Conservation (phyloP, 2,888 invertebrate species). For the Melolontha melolontha region DNA sequence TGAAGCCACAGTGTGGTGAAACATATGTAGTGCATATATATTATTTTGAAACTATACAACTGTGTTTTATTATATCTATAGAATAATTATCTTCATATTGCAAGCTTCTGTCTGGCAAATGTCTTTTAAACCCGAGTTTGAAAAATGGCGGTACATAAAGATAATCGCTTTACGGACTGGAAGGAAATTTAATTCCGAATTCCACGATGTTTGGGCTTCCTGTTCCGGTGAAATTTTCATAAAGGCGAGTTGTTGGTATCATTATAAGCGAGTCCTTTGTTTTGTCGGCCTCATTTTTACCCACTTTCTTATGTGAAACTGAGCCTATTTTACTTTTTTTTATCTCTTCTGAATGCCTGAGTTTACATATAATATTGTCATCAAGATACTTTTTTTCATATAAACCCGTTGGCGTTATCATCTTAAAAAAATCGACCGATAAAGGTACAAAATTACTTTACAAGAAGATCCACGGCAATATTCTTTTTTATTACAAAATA, state of each 20-base stretch:
- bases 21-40: too few relatives aligned
- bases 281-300: slow-evolving; percentile 36
- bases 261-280: slow-evolving; percentile 37
- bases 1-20: too few relatives aligned
- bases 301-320: slow-evolving; percentile 33
- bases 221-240: slow-evolving; percentile 41
- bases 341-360: slow-evolving; percentile 20
- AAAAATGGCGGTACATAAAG: slow-evolving; percentile 54
- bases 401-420: slow-evolving; percentile 4
- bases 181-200: slow-evolving; percentile 56
- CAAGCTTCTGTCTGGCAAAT: slow-evolving; percentile 53
- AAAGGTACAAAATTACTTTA: not conserved
- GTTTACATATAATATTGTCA: slow-evolving; percentile 38
- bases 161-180: slow-evolving; percentile 55
- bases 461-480: too few relatives aligned
- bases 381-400: slow-evolving; percentile 26
- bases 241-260: slow-evolving; percentile 35
- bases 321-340: slow-evolving; percentile 28
- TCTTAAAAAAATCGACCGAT: not conserved
- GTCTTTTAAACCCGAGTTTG: slow-evolving; percentile 55
- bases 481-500: too few relatives aligned
- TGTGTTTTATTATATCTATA: too few relatives aligned
- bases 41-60: too few relatives aligned
- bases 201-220: slow-evolving; percentile 51
- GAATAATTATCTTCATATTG: slow-evolving; percentile 56